Base-by-base conservation (phyloP, 2,797 vertebrate genomes). In the Prunella strophiata region DNA sequence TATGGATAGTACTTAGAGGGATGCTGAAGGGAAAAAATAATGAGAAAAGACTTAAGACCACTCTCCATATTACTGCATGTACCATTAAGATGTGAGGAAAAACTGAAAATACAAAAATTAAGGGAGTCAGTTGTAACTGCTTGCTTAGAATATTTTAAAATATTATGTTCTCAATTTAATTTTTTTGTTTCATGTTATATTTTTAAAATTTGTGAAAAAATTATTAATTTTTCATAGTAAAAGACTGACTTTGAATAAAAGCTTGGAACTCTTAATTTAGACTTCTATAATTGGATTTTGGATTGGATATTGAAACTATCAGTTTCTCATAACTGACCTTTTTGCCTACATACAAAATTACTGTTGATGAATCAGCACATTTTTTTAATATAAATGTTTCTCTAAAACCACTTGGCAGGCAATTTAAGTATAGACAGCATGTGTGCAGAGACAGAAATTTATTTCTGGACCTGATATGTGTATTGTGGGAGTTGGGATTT, bases 321-420 rank as follows among this genome's bases (percentile, higher is more conserved):
- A 43, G 27, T 85, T 86, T 90, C 57, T 86, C 51, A 55, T 55
- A 80, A 74, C 34, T 10, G 34, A 71, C 62, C 80, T 59, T 94
- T 94, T 82, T 6, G 45, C 63, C 57, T 65, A 21, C 34, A 11
- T 74, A 63, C 51, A 82, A 61, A 70, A 65, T 54, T 73, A 42
- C 23, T 65, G 70, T 26, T 93, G 94, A 89, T 91, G 93, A 95
- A 71, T 95, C 80, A 74, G 80, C 74, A 36, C 76, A n/a, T 85
- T 90, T 90, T 89, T 45, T 1, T n/a, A 59, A 59, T 17, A 61
- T 38, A 87, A 92, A 51, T 10, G 5, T 75, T 85, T 82, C 48
- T 91, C 38, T 68, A n/a, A 36, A 57, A 82, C 26, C 34, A 43
- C 71, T 90, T 96, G 91, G 88, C 93, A 91, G 70, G 67, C 63